These are phyloP conservation scores for Nysson spinosus DNA, from an alignment of 2,888 invertebrate genomes.

Conservation along the genomic window DNA sequence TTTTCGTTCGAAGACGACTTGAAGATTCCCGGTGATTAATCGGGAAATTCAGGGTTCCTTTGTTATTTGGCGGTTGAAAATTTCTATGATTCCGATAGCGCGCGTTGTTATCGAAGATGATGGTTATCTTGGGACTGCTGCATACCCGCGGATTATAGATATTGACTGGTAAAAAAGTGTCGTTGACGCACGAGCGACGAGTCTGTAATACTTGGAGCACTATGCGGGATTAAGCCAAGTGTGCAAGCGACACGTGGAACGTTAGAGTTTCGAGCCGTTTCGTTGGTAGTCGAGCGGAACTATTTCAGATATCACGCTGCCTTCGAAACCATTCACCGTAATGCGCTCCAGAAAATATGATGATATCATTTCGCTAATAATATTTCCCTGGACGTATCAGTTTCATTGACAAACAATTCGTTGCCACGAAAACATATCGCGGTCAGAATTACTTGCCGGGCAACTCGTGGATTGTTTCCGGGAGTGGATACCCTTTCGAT, in stretches of 20 bases:
- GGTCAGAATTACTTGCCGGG: too few species aligned
- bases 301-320: not conserved
- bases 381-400: too few species aligned
- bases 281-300: constrained; percentile 25
- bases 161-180: not conserved
- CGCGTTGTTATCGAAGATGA: not conserved
- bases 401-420: too few species aligned
- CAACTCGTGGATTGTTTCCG: too few species aligned
- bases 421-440: too few species aligned
- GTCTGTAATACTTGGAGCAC: constrained; percentile 6
- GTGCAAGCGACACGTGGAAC: constrained; percentile 54
- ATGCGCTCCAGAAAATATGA: too few species aligned
- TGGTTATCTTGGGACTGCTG: not conserved
- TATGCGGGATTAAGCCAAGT: constrained; percentile 29
- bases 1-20: too few species aligned
- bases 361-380: too few species aligned
- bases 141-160: constrained; percentile 20
- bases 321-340: too few species aligned
- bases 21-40: too few species aligned
- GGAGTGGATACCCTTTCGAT: too few species aligned
- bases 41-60: too few species aligned
- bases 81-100: not conserved
- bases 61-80: not conserved
- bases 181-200: not conserved
- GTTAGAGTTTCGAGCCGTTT: constrained; percentile 40